Base-by-base conservation (phyloP, 2,797 vertebrate species). In the Macropodus opercularis region DNA sequence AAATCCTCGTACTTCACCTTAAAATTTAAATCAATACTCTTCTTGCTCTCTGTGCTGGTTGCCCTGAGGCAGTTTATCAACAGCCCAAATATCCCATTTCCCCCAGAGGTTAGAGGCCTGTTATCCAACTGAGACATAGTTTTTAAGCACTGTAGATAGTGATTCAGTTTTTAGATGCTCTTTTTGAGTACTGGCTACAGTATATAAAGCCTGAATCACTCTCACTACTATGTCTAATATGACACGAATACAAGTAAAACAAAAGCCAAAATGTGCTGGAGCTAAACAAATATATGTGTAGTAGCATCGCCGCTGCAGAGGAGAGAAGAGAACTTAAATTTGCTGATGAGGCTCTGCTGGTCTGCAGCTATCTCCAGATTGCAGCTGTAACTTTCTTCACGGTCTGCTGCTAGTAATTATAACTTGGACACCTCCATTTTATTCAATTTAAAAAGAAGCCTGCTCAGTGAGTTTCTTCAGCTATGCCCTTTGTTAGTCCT, bases 301-400 rank as follows among this genome's bases (percentile, higher is more conserved):
- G 6, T 15, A 6, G 2, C 13, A 36, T 51, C 21, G 24, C 17
- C 32, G 34, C 2, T 29, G 13, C 4, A 38, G 8, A 62, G 44
- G 2, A 74, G 35, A 57, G 10, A 21, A 73, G 55, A 62, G 55
- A 36, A 29, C 17, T n/a, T 64, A 63, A 6, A 44, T 50, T 62
- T 1, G 43, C 59, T 63, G 48, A 66, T 26, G 15, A 9, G 11
- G 19, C 64, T 57, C 38, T 46, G 35, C 14, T 34, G 36, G 34
- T 18, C 19, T 35, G 26, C 17, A 19, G 9, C 48, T 44, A n/a
- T 36, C 40, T 44, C 14, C 0, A 0, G 19, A 24, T 31, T 34
- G 24, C 8, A 58, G 27, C 5, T 31, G 17, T 36, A 29, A 52
- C 13, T 38, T 17, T 43, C 26, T 32, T 14, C 19, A 61, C 3